These are phyloP conservation scores for Orthochromis malagaraziensis DNA, from an alignment of 2,113 vertebrate genomes.

Conservation along the genomic window DNA sequence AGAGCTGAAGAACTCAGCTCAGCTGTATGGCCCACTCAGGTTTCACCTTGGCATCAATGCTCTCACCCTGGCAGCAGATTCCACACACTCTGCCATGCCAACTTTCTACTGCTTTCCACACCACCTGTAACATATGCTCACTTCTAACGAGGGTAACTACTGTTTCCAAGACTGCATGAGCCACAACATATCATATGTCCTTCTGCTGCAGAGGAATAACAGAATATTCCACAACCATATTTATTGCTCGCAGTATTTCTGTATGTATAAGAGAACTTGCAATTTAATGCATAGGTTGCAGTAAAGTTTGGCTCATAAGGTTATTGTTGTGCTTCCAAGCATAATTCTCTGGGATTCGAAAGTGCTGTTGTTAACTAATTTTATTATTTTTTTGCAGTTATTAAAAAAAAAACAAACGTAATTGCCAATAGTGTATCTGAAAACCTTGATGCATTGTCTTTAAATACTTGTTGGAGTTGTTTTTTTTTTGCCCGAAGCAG, in stretches of 20 bases:
- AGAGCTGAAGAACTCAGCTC: conserved; percentile 35
- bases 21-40: conserved; percentile 47
- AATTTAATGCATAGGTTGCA: neutral
- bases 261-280: neutral
- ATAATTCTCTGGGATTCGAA: neutral
- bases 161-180: conserved; percentile 36
- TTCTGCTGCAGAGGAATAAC: conserved; percentile 2
- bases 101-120: conserved; percentile 47
- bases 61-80: conserved; percentile 54
- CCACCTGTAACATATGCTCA: conserved; percentile 69
- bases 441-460: neutral
- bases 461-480: neutral
- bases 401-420: neutral
- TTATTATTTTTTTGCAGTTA: neutral
- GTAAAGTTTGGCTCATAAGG: neutral
- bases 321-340: neutral
- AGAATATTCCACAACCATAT: conserved; percentile 12
- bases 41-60: conserved; percentile 59
- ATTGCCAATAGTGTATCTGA: neutral
- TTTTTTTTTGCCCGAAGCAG: neutral
- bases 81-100: conserved; percentile 27
- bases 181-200: conserved; percentile 46
- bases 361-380: neutral
- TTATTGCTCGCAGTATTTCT: conserved; percentile 15
- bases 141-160: conserved; percentile 44